These are phyloP conservation scores for Rhadina sibilatrix DNA, from an alignment of 2,113 vertebrate genomes.

Conservation along the genomic window DNA sequence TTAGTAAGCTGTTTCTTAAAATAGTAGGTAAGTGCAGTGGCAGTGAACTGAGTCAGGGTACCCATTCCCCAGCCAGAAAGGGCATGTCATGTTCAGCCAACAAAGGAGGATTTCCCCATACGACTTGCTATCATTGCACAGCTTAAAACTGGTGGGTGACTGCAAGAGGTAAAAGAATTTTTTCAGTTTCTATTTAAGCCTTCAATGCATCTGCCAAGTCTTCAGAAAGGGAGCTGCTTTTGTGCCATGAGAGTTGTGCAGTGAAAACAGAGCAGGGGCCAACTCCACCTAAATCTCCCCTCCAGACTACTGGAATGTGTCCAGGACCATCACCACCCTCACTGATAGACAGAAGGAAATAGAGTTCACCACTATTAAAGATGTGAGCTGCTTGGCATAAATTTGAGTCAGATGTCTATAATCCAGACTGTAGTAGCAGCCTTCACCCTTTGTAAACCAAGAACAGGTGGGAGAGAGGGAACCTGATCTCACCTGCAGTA, in stretches of 20 bases:
- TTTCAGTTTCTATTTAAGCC: neutral
- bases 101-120: neutral
- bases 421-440: neutral
- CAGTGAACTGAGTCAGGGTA: neutral
- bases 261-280: neutral
- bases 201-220: neutral
- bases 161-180: neutral
- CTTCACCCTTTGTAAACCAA: neutral
- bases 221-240: neutral
- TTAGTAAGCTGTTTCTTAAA: neutral
- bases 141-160: neutral
- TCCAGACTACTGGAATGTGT: neutral
- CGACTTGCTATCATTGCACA: rapidly evolving
- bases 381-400: neutral
- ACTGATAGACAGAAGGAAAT: neutral
- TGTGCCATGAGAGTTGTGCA: neutral
- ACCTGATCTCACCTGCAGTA: neutral
- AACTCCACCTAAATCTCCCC: neutral
- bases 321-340: neutral
- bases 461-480: neutral
- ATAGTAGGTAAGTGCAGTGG: neutral
- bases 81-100: neutral
- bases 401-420: neutral
- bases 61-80: neutral
- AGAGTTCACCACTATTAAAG: neutral